These are phyloP conservation scores for Pomatostomus ruficeps DNA, from an alignment of 2,113 vertebrate genomes.

Conservation along the genomic window DNA sequence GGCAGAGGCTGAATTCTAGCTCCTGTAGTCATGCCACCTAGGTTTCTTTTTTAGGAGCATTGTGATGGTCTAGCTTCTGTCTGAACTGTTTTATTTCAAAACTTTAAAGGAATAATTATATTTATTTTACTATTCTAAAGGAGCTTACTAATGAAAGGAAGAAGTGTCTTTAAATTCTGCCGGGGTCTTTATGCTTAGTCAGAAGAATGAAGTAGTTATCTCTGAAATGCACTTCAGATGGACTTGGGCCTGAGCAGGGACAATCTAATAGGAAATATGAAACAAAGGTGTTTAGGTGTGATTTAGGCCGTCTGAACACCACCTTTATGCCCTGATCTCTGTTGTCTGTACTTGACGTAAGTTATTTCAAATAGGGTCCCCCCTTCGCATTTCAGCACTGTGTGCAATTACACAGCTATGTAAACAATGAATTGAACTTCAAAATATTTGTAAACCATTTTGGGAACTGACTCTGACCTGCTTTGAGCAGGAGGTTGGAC, in stretches of 20 bases:
- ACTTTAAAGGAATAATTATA: neutral
- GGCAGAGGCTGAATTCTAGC: conserved; percentile 5
- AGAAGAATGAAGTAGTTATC: neutral
- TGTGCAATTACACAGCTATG: neutral
- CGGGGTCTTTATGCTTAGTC: neutral
- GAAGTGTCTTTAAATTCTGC: neutral
- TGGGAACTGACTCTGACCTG: neutral
- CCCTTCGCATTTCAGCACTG: neutral
- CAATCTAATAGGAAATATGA: neutral
- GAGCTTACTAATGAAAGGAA: neutral
- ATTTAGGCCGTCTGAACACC: neutral
- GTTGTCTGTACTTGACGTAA: neutral
- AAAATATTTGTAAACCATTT: neutral
- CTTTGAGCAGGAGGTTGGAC: neutral
- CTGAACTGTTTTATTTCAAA: neutral
- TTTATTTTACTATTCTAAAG: neutral
- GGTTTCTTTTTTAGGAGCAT: neutral
- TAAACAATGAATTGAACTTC: neutral
- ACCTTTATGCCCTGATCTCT: neutral
- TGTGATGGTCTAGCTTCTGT: neutral
- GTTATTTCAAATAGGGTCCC: neutral
- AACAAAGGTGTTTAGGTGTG: neutral
- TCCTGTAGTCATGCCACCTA: neutral
- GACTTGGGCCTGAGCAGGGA: neutral
- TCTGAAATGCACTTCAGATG: neutral